These are phyloP conservation scores for Corvus cornix DNA, from an alignment of 2,113 vertebrate genomes.

Conservation along the genomic window DNA sequence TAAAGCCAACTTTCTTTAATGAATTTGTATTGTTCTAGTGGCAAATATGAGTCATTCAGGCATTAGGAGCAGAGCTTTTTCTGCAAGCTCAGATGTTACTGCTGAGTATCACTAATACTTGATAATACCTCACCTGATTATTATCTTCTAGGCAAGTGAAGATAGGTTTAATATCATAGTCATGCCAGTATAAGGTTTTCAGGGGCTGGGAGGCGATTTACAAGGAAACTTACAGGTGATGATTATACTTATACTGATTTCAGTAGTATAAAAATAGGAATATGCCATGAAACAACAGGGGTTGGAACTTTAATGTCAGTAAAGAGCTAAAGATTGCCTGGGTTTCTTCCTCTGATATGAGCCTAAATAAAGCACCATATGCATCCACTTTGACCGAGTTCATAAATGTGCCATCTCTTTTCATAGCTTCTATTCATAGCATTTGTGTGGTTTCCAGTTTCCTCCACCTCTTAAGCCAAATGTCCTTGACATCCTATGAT, in stretches of 20 bases:
- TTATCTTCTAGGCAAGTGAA: neutral
- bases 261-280: neutral
- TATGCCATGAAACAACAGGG: neutral
- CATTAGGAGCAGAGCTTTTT: neutral
- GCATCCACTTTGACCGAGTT: constrained; percentile 64
- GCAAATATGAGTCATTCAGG: constrained; percentile 12
- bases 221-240: neutral
- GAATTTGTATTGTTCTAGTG: constrained; percentile 11
- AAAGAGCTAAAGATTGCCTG: neutral
- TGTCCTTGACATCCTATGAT: constrained; percentile 52
- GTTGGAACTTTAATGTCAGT: neutral
- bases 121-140: neutral
- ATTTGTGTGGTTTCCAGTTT: constrained; percentile 67
- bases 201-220: neutral
- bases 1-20: neutral
- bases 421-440: constrained; percentile 71
- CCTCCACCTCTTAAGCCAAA: constrained; percentile 43
- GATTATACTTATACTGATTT: neutral
- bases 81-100: neutral
- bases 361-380: constrained; percentile 71
- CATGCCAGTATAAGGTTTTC: neutral
- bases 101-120: neutral
- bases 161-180: neutral
- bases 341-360: constrained; percentile 53
- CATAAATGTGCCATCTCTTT: constrained; percentile 42